phyloP scores from a whole-genome alignment of 2,888 invertebrate genomes.

The Aspidapion aeneum region DNA sequence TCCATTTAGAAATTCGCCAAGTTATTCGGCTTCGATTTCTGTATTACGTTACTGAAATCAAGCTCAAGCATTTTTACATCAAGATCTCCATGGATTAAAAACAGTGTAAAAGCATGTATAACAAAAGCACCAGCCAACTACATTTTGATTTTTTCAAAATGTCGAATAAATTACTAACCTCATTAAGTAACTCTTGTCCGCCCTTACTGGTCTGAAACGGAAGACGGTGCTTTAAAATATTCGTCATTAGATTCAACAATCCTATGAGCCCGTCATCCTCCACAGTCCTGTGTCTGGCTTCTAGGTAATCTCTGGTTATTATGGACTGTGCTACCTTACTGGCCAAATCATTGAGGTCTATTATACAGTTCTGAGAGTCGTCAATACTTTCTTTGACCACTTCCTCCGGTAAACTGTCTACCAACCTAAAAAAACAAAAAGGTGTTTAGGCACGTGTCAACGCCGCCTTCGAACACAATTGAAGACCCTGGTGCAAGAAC shows the following conservation, averaged over 20 bases:
- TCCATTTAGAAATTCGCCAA: too few species aligned
- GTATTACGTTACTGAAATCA: too few species aligned
- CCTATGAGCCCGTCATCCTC: conserved; percentile 92
- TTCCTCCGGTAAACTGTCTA: conserved; percentile 81
- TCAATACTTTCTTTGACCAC: conserved; percentile 65
- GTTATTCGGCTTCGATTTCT: too few species aligned
- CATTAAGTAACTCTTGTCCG: conserved; percentile 64
- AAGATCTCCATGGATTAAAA: too few species aligned
- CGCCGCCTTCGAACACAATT: too few species aligned
- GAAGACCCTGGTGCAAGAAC: too few species aligned
- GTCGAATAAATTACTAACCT: too few species aligned
- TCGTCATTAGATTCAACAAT: conserved; percentile 79
- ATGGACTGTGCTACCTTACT: conserved; percentile 71
- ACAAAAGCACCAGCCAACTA: too few species aligned
- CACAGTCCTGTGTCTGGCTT: conserved; percentile 73
- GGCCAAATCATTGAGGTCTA: conserved; percentile 66
- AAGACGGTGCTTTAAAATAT: conserved; percentile 84
- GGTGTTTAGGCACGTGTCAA: too few species aligned
- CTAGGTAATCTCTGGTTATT: conserved; percentile 74
- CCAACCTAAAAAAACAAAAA: conserved; percentile 57
- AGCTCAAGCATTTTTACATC: too few species aligned
- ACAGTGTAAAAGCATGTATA: too few species aligned
- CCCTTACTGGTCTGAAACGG: conserved; percentile 78
- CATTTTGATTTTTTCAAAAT: too few species aligned
- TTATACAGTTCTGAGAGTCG: conserved; percentile 53